Evolutionary conservation across 1,140 invertebrate genomes (phyloP).

Genomic region (Habropoda laboriosa): DNA sequence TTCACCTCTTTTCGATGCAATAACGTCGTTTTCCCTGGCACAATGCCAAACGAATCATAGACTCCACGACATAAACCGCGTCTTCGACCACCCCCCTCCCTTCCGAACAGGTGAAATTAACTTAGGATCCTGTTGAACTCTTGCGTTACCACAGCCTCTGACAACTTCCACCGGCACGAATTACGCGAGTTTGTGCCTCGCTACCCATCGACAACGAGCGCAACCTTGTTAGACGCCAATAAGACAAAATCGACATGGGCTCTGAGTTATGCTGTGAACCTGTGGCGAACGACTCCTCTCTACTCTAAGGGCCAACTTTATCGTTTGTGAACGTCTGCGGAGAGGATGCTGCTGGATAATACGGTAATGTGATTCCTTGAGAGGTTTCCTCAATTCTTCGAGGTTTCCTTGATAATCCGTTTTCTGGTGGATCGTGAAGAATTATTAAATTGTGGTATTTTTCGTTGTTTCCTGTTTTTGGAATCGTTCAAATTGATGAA

Average conservation of each 20-base stretch:
- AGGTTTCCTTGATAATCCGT: too few species aligned
- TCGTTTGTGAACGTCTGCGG: neutral
- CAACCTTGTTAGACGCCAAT: constrained; percentile 6
- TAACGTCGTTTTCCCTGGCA: neutral
- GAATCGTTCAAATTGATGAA: too few species aligned
- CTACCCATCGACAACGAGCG: neutral
- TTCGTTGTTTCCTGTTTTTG: too few species aligned
- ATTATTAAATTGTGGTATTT: too few species aligned
- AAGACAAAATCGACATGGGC: neutral
- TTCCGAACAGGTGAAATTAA: neutral
- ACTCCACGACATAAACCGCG: neutral
- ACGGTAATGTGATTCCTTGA: too few species aligned
- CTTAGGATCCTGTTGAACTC: constrained; percentile 13
- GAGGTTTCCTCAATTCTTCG: too few species aligned
- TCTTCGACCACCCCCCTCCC: neutral
- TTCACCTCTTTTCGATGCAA: too few species aligned
- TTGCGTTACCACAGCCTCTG: neutral
- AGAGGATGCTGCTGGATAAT: too few species aligned
- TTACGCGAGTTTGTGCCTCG: neutral
- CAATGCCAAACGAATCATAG: neutral
- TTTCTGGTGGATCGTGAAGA: too few species aligned
- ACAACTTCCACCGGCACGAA: neutral
- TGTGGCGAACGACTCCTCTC: neutral
- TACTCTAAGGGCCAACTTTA: neutral
- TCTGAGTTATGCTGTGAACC: neutral